Base-by-base conservation (phyloP, 37 sponge, comb jelly and placozoan species). In the Halichondria panicea region DNA sequence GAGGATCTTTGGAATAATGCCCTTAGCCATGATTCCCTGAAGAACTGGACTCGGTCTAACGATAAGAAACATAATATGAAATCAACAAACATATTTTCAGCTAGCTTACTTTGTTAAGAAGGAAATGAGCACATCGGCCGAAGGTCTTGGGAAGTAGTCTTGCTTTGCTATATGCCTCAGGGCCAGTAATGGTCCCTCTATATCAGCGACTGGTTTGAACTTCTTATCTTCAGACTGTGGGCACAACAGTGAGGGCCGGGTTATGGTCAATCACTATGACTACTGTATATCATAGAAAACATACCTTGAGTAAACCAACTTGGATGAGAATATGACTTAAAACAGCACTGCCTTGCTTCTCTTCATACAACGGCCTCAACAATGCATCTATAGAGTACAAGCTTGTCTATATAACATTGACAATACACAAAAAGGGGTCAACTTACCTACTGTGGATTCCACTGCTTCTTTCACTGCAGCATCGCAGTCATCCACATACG, bases 301-400 rank as follows among this genome's bases (percentile, higher is more conserved):
- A 27, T n/a, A 93, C 93, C 78, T 93, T 93, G 12, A 93, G 38
- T 37, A 93, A 74, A 1, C 93, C 93, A 54, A 88, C 55, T 36
- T 81, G 90, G 28, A 81, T 66, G 13, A 93, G 74, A 6, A 92
- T 58, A 19, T 69, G 72, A 73, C 76, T 79, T 9, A 88, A 8
- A 30, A 92, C 54, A 3, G 25, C 55, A 39, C 42, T 27, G 38
- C 32, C 63, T 27, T 78, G 18, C 18, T 68, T 45, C 36, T 37
- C 55, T 54, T 72, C 9, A 50, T 36, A 89, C 21, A 80, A 48
- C 22, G 61, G 68, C 30, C 41, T 22, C 48, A 68, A 43, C 9
- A 76, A 11, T 4, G 63, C 59, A 70, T 70, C 78, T 76, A 41
- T 4, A 71, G 19, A 35, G 68, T 12, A 57, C 34, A 35, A 21